phyloP scores from a whole-genome alignment of 1,140 invertebrate genomes.

The Phthorimaea operculella region DNA sequence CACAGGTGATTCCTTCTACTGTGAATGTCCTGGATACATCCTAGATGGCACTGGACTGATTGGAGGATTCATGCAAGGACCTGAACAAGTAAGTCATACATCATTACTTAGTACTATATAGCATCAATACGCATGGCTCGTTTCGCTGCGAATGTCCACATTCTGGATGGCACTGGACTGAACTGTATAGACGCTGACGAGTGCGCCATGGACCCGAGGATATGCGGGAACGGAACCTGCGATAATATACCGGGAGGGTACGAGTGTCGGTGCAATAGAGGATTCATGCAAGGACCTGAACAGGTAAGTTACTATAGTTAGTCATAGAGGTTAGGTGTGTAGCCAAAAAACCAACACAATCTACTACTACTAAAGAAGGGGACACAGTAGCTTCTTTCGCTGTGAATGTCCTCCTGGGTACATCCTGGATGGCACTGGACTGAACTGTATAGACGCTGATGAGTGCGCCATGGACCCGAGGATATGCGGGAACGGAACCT shows the following conservation, averaged over 20 bases:
- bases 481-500: slow-evolving; percentile 84
- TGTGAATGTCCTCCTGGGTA: too few species aligned
- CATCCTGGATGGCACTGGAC: slow-evolving; percentile 79
- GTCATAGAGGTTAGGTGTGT: too few species aligned
- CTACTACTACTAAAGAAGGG: too few species aligned
- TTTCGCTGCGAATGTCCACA: too few species aligned
- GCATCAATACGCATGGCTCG: too few species aligned
- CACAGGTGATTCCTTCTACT: slow-evolving; percentile 69
- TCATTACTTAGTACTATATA: too few species aligned
- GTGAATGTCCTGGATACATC: slow-evolving; percentile 80
- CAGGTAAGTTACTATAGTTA: slow-evolving; percentile 71
- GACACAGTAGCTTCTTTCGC: too few species aligned
- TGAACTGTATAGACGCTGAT: slow-evolving; percentile 81
- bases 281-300: slow-evolving; percentile 81
- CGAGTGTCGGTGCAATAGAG: slow-evolving; percentile 81
- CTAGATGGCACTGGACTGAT: slow-evolving; percentile 76
- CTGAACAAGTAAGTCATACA: too few species aligned
- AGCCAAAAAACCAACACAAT: too few species aligned
- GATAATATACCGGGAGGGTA: slow-evolving; percentile 85
- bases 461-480: slow-evolving; percentile 72
- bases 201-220: slow-evolving; percentile 73
- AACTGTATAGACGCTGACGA: slow-evolving; percentile 86
- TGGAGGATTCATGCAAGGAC: slow-evolving; percentile 82
- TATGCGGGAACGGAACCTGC: slow-evolving; percentile 89
- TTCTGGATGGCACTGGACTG: slow-evolving; percentile 70